Evolutionary conservation across 1,140 invertebrate species (phyloP).

Genomic region (Trichomalopsis sarcophagae): DNA sequence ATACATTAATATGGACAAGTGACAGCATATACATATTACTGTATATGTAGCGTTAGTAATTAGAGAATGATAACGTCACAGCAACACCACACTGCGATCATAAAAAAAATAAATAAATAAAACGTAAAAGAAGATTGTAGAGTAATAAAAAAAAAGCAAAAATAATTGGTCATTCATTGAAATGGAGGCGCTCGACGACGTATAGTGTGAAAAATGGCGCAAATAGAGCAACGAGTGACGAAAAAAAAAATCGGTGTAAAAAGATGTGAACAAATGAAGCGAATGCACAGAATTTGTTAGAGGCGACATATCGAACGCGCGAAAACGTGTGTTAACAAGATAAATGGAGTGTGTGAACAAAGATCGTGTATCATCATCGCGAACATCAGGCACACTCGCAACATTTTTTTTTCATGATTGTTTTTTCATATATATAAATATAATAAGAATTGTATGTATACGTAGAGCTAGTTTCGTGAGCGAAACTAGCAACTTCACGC

Average conservation of each 20-base stretch:
- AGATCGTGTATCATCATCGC: conserved; percentile 41
- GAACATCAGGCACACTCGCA: conserved; percentile 43
- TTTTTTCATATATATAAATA: conserved; percentile 51
- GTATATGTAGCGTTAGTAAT: conserved; percentile 61
- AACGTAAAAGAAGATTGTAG: conserved; percentile 47
- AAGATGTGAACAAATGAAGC: conserved; percentile 46
- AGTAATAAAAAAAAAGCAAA: conserved; percentile 42
- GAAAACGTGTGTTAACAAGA: conserved; percentile 35
- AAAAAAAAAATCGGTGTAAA: conserved; percentile 8
- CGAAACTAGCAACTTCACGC: conserved; percentile 2
- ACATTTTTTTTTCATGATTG: conserved; percentile 37
- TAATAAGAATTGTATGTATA: conserved; percentile 2
- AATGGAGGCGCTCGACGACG: conserved; percentile 18
- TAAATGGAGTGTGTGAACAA: conserved; percentile 44
- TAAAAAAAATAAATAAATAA: conserved; percentile 57
- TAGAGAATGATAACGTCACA: conserved; percentile 61
- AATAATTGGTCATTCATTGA: conserved; percentile 55
- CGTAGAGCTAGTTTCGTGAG: background rate
- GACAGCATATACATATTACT: conserved; percentile 50
- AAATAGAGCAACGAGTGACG: conserved; percentile 24
- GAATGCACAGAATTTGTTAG: conserved; percentile 34
- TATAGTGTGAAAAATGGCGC: conserved; percentile 45
- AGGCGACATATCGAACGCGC: conserved; percentile 41
- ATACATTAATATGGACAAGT: conserved; percentile 54
- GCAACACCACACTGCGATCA: conserved; percentile 70